phyloP scores from a whole-genome alignment of 2,797 vertebrate genomes.

The Selene dorsalis region DNA sequence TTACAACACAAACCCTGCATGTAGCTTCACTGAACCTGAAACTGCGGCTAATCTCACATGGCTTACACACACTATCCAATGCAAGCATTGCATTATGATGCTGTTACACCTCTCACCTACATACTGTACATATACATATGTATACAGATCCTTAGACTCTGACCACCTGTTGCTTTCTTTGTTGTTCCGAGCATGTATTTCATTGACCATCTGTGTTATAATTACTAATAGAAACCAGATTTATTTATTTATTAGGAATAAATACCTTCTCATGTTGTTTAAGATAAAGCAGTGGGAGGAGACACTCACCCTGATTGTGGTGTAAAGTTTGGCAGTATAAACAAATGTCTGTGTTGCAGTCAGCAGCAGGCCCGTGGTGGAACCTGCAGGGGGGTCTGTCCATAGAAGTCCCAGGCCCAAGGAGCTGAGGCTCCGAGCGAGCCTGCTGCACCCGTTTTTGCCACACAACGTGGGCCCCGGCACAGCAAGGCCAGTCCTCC shows the following conservation, averaged over 20 bases:
- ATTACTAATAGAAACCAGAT: neutral
- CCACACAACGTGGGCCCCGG: conserved; percentile 86
- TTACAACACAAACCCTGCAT: neutral
- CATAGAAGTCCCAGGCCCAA: conserved; percentile 78
- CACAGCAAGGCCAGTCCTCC: conserved; percentile 81
- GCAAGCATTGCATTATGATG: neutral
- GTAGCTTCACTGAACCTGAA: neutral
- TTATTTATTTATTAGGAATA: neutral
- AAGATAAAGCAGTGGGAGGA: neutral
- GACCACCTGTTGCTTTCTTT: too few relatives aligned
- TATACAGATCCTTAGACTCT: too few relatives aligned
- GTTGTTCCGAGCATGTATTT: neutral
- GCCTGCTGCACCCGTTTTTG: conserved; percentile 87
- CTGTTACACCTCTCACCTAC: neutral
- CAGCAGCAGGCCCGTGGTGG: conserved; percentile 75
- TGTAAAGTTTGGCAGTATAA: conserved; percentile 88
- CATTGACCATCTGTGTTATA: neutral
- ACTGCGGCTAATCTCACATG: neutral
- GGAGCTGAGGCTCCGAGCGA: conserved; percentile 83
- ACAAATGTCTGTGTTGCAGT: conserved; percentile 80
- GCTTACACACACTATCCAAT: neutral
- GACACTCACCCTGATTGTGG: conserved; percentile 90
- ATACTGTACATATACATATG: too few relatives aligned
- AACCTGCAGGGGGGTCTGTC: conserved; percentile 75
- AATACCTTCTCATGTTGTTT: neutral